Conservation (phyloP, 2,113 vertebrate genomes). For the Gadus macrocephalus region DNA sequence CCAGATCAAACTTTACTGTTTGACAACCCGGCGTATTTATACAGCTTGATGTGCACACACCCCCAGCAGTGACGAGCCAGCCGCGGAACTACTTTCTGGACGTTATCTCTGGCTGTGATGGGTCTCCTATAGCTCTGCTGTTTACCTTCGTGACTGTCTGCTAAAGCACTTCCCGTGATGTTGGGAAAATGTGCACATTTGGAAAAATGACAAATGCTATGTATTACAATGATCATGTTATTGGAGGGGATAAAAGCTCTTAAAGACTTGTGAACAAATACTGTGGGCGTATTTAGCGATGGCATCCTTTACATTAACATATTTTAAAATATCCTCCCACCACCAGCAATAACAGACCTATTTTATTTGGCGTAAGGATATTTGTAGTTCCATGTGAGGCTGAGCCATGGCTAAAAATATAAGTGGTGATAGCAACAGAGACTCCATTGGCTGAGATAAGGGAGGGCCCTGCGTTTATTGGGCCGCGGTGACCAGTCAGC, state of each 20-base stretch:
- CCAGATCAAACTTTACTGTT: conserved; percentile 72
- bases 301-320: too few relatives aligned
- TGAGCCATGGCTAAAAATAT: conserved; percentile 86
- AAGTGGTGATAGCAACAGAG: conserved; percentile 87
- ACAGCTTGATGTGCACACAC: conserved; percentile 66
- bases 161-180: too few relatives aligned
- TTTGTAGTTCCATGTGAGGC: conserved; percentile 39
- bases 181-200: too few relatives aligned
- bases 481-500: conserved; percentile 53
- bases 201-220: too few relatives aligned
- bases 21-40: conserved; percentile 77
- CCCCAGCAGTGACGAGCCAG: conserved; percentile 50
- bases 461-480: conserved; percentile 53
- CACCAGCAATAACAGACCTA: not conserved
- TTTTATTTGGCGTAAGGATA: conserved; percentile 52
- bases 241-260: too few relatives aligned
- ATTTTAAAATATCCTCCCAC: not conserved
- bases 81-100: conserved; percentile 68
- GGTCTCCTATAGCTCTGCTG: not conserved
- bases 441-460: conserved; percentile 73
- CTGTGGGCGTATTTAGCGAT: too few relatives aligned
- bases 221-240: too few relatives aligned
- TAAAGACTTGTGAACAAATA: too few relatives aligned
- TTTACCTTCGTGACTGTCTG: not conserved
- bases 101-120: conserved; percentile 12